Base-by-base conservation (phyloP, 2,113 vertebrate genomes). In the Aramus guarauna region DNA sequence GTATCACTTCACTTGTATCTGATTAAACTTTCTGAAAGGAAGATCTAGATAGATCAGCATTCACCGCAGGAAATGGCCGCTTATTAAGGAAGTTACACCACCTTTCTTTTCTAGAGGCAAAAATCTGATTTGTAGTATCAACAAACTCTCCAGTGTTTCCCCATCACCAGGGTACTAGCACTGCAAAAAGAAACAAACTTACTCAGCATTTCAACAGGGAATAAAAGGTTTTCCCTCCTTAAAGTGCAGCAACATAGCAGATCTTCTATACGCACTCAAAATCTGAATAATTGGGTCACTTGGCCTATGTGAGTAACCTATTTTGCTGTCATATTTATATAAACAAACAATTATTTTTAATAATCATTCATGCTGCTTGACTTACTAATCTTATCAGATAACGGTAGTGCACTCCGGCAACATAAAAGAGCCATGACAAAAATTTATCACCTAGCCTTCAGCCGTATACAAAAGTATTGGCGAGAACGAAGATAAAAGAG, bases 281-380 rank as follows among this genome's bases (percentile, higher is more conserved):
- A 94, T 34, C 67, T 81, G 76, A 97, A 90, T 95, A 97, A 96
- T 15, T 92, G 80, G 89, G 92, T 93, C 94, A 95, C 82, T 93
- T 95, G 71, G 92, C 73, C 89, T 72, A 39, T 90, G 52, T 68
- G 39, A 84, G 64, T 89, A 97, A 92, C 92, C 85, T 94, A 84
- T 92, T 96, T 89, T 89, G 82, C 87, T 94, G 89, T 95, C 89
- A 88, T 83, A 93, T 91, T 78, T 83, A 91, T 88, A 85, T 79
- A 95, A 96, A 95, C 85, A 97, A 94, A 91, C 88, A 96, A 96
- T 96, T 97, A 95, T 75, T 97, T 83, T 97, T 95, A 97, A 96
- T 95, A 96, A 95, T 91, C 58, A 90, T 66, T 96, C 76, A 41
- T 66, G 32, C 74, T 89, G 66, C 87, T 96, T 87, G 87, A 92